Evolutionary conservation across 2,888 invertebrate genomes (phyloP), one percentile per base, ranked within the genome.

Genomic region (Leptinotarsa juncta): DNA sequence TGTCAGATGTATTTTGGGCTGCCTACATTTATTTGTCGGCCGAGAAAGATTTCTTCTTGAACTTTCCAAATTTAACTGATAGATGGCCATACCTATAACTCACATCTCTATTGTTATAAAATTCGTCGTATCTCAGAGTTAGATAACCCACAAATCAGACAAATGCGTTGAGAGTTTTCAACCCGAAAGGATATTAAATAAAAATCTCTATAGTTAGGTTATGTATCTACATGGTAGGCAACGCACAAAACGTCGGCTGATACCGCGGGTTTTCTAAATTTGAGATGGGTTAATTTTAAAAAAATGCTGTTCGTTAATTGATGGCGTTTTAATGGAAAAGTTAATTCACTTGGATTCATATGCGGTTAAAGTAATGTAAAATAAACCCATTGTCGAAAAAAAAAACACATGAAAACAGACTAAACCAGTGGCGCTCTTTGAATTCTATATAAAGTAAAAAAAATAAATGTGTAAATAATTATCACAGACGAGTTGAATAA

Each of bases 321-420:
- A 51, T 51, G 4, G 16, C 16, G 16, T 51, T 51, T 51, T 51
- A n/a, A 16, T n/a, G 15, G 15, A 51, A n/a, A 51, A 5, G 42
- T 42, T 51, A 5, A 51, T 4, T 51, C 51, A 16, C 5, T 51
- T 51, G 2, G 51, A 51, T 51, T 51, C 51, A 51, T 51, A 14
- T 51, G n/a, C 14, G n/a, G 7, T n/a, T n/a, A 5, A 51, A 51
- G 16, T 51, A n/a, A 3, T 51, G 51, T 51, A 51, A 51, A 51
- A 51, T 51, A 51, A 51, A 51, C n/a, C 51, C 51, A 51, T 51
- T 51, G 51, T 51, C 51, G 15, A 51, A 51, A 15, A n/a, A 51
- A n/a, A 51, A 4, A 51, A 14, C 15, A 16, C n/a, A 51, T n/a
- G 51, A 51, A 51, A 51, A 51, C n/a, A n/a, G 51, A n/a, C 4